phyloP scores from a whole-genome alignment of 1,140 invertebrate genomes.

The Hylaeus volcanicus region DNA sequence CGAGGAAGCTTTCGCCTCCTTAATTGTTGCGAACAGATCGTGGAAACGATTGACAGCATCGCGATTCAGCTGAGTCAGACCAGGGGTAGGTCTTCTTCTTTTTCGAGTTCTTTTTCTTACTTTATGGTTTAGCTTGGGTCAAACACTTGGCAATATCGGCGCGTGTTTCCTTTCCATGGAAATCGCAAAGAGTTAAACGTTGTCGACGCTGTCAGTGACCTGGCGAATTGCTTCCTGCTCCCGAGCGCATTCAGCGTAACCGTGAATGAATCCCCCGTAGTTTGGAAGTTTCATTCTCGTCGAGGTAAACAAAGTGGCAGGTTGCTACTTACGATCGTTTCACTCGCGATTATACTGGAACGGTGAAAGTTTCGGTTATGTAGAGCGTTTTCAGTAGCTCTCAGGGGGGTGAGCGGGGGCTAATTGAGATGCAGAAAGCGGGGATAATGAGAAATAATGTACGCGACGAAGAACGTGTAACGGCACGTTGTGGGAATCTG shows the following conservation, averaged over 20 bases:
- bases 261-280: not conserved
- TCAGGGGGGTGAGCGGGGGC: not conserved
- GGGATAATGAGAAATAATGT: not conserved
- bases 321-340: not conserved
- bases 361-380: slow-evolving; percentile 20
- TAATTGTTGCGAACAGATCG: no score
- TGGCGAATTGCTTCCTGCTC: slow-evolving; percentile 1
- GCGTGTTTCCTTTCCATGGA: not conserved
- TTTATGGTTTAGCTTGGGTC: no score
- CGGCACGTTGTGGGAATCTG: no score
- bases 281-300: not conserved
- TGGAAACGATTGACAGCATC: no score
- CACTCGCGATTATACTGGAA: slow-evolving; percentile 11
- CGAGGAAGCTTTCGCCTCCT: no score
- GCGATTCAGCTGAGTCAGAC: no score
- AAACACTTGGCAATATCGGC: no score
- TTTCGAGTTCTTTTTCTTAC: no score
- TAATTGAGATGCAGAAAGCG: not conserved
- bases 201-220: not conserved
- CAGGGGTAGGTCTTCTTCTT: no score
- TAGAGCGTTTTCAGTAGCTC: not conserved
- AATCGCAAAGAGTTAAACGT: not conserved
- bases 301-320: not conserved
- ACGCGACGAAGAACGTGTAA: no score
- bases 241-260: not conserved